Base-by-base conservation (phyloP, 64 coral and sea anemone species). In the Actinia tenebrosa region DNA sequence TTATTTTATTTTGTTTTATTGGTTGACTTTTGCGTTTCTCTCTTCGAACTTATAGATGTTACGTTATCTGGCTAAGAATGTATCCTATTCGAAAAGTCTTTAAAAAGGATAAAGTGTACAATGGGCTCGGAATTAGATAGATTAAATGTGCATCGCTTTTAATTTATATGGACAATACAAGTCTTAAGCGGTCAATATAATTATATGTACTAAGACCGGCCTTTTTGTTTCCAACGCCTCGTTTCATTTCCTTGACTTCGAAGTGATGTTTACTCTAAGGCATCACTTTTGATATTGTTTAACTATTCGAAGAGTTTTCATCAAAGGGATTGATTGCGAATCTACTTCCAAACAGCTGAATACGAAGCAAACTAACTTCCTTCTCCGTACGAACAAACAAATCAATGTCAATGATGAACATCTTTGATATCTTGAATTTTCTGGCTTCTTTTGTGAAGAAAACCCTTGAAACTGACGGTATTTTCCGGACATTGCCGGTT, bases 231-330 rank as follows among this genome's bases (percentile, higher is more conserved):
- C 42, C 10, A 75, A 75, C 23, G 69, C 69, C 63, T 43, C 69
- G 25, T 30, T 11, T 75, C 69, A 75, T 75, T 75, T 75, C 69
- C 69, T 75, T 42, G 26, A 16, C 7, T 3, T 25, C 13, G 69
- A 42, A 75, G 23, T 42, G 25, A 42, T 75, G 69, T 75, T 75
- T 75, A 75, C 69, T 30, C 20, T 75, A 3, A 75, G 13, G 10
- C 23, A 75, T 75, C 69, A 75, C 69, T 75, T 75, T 75, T n/a
- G 11, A 75, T 75, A 75, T 75, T 75, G 69, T 42, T 75, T 66
- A 42, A 75, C 69, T 3, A 25, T 30, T 30, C 10, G 69, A 42
- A 75, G 15, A 75, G 10, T 75, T 75, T 75, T 75, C 20, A 75
- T 75, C 69, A 75, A 75, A 75, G 26, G 69, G 9, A 75, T 75